phyloP scores from a whole-genome alignment of 2,888 invertebrate genomes.

The Ectemnius cavifrons region DNA sequence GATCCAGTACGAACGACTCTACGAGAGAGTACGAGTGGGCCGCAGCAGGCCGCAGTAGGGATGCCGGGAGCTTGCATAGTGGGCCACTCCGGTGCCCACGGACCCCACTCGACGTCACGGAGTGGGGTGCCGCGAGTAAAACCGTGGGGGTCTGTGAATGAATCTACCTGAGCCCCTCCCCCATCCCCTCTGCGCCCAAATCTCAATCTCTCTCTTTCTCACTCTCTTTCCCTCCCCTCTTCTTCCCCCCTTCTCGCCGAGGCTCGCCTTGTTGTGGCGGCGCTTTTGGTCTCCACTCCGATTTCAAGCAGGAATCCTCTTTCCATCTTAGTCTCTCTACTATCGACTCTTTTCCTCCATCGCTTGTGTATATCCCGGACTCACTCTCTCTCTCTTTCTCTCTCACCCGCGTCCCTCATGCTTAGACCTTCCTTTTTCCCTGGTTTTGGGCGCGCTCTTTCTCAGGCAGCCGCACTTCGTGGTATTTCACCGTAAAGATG shows the following conservation, averaged over 20 bases:
- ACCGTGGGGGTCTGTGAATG: slow-evolving; percentile 69
- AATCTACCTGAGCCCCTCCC: slow-evolving; percentile 61
- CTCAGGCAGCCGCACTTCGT: slow-evolving; percentile 46
- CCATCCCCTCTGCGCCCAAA: too few species aligned
- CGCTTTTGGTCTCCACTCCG: slow-evolving; percentile 60
- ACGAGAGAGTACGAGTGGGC: slow-evolving; percentile 21
- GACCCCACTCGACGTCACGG: slow-evolving; percentile 54
- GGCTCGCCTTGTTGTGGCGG: slow-evolving; percentile 43
- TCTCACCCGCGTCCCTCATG: slow-evolving; percentile 12
- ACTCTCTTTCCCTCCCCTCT: neutral
- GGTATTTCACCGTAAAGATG: slow-evolving; percentile 53
- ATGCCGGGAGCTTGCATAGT: slow-evolving; percentile 37
- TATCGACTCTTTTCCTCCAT: slow-evolving; percentile 5
- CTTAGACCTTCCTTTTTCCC: slow-evolving; percentile 8
- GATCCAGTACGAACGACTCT: neutral
- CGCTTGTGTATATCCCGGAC: slow-evolving; percentile 12
- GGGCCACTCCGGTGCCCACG: slow-evolving; percentile 51
- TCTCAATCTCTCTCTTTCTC: neutral
- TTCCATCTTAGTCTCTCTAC: slow-evolving; percentile 5
- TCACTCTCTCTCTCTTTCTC: slow-evolving; percentile 27
- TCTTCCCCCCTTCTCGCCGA: neutral
- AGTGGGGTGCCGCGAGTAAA: slow-evolving; percentile 22
- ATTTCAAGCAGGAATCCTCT: slow-evolving; percentile 57
- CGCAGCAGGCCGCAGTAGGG: slow-evolving; percentile 23
- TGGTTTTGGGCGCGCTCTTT: slow-evolving; percentile 35